Base-by-base conservation (phyloP, 1,140 invertebrate species). In the Procambarus virginalis region DNA sequence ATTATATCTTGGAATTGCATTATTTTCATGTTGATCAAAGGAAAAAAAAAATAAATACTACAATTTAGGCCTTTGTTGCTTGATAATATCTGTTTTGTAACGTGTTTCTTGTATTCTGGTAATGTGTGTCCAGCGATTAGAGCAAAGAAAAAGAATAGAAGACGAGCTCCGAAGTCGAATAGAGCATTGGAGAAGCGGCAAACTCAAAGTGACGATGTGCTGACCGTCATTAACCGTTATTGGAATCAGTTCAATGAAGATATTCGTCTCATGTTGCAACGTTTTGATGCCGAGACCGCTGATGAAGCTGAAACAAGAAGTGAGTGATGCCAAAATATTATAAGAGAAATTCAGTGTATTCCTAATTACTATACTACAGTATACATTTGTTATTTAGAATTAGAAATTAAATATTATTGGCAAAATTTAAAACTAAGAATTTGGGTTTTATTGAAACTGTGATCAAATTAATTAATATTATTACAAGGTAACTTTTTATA, bases 161-260 rank as follows among this genome's bases (percentile, higher is more conserved):
- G 96, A 96, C 73, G 98, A 99, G 93, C 94, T 99, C 34, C 94
- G 97, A 75, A 97, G 98, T 91, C 95, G 98, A 92, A 99, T 99
- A 92, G 98, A 99, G 94, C 98, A 99, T 94, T 99, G 91, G 98
- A 99, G 93, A 99, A 99, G 94, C 94, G 98, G 82, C 98, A 99
- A 94, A 98, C 98, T 70, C 98, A 99, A 94, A 98, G 99, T 94
- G 99, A 99, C 95, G 98, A 98, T 91, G 98, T 99, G 17, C 94
- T 99, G 12, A 99, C 98, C 95, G 98, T 99, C 89, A 98, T 99
- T 10, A 99, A 99, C 95, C 95, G 98, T 90, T 99, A 99, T 94
- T 99, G 98, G 98, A 99, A 98, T 95, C 97, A 98, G 93, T 94
- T 99, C 17, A 98, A 99, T 95, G 98, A 99, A 95, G 98, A 99